Evolutionary conservation across 2,113 vertebrate genomes (phyloP).

Genomic region (Cyanocitta stelleri): DNA sequence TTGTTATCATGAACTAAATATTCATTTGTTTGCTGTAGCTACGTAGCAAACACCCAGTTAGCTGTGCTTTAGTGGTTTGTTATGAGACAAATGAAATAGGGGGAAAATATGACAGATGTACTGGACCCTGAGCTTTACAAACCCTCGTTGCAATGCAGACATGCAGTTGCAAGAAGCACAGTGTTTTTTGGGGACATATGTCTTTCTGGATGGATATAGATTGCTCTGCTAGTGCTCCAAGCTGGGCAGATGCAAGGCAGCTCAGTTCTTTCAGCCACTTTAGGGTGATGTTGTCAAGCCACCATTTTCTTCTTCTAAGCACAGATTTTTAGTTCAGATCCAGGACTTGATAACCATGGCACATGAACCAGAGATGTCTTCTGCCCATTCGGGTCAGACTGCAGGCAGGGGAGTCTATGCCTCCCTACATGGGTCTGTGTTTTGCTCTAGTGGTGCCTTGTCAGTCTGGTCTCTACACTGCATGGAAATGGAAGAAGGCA

Average conservation of each 20-base stretch:
- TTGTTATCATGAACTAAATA: neutral
- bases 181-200: neutral
- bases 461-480: neutral
- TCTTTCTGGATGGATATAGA: neutral
- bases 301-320: neutral
- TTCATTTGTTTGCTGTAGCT: neutral
- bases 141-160: neutral
- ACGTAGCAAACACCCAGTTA: neutral
- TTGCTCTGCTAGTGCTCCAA: neutral
- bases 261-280: neutral
- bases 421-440: fast-evolving
- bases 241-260: neutral
- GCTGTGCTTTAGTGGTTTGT: neutral
- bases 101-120: neutral
- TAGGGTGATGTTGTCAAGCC: neutral
- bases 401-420: neutral
- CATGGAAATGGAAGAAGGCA: neutral
- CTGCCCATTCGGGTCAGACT: neutral
- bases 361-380: neutral
- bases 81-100: neutral
- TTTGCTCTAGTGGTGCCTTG: neutral
- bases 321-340: neutral
- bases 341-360: neutral
- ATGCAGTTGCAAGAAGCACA: neutral
- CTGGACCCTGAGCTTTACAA: neutral